These are phyloP conservation scores for Zygogramma bicolorata DNA, from an alignment of 2,888 invertebrate genomes.

Conservation along the genomic window DNA sequence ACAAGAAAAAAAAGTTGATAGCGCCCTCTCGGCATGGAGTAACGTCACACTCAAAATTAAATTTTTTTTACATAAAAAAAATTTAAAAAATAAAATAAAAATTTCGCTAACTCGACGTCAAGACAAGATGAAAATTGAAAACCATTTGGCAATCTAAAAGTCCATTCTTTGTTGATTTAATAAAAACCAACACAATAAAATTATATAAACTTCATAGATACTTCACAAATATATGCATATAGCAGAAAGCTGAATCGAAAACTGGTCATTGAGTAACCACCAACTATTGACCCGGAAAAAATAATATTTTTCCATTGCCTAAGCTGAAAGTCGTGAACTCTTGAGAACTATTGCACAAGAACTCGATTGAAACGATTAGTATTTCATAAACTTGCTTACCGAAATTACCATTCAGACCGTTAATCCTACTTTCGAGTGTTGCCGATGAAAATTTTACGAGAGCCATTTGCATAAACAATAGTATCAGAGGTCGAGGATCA, in stretches of 20 bases:
- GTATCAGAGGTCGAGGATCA: conserved; percentile 1
- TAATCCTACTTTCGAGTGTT: neutral
- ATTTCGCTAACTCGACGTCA: no score
- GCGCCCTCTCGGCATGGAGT: no score
- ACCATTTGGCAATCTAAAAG: no score
- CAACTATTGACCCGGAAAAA: neutral
- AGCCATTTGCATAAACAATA: neutral
- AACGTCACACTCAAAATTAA: no score
- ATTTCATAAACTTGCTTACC: conserved; percentile 5
- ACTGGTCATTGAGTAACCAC: neutral
- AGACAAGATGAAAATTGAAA: no score
- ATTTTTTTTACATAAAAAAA: no score
- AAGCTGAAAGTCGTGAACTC: neutral
- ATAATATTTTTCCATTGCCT: neutral
- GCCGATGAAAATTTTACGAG: conserved; percentile 4
- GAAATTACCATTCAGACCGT: conserved; percentile 7
- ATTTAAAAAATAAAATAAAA: no score
- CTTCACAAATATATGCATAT: neutral
- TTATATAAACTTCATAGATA: neutral
- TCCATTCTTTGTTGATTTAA: no score
- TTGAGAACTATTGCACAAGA: conserved; percentile 5
- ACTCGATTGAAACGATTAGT: neutral
- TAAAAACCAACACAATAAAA: no score
- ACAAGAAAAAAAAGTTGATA: no score
- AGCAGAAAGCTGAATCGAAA: neutral